Evolutionary conservation across 2,888 invertebrate genomes (phyloP).

Genomic region (Hyles lineata): DNA sequence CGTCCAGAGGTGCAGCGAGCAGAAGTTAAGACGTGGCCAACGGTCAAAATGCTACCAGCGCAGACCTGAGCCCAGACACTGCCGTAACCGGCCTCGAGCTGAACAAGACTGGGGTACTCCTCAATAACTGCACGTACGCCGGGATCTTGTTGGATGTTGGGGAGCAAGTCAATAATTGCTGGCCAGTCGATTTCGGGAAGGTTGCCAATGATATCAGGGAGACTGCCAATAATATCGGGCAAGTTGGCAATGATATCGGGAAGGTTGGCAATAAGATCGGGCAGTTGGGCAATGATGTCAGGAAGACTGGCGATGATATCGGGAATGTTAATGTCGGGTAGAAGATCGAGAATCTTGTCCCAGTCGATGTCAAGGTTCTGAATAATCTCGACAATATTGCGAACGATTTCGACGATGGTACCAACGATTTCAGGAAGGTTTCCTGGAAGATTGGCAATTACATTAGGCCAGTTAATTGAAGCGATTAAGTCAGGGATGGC

Average conservation of each 20-base stretch:
- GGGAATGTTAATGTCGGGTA: conserved; percentile 7
- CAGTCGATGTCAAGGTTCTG: not conserved
- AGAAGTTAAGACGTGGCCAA: conserved; percentile 40
- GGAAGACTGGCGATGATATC: not conserved
- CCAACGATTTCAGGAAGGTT: not conserved
- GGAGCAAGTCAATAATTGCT: conserved; percentile 33
- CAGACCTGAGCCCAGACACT: conserved; percentile 43
- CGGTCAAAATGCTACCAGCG: conserved; percentile 38
- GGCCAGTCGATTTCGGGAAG: conserved; percentile 27
- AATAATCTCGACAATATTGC: not conserved
- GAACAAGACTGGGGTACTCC: not conserved
- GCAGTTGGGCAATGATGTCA: conserved; percentile 2
- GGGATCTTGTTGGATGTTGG: conserved; percentile 34
- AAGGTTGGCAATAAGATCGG: not conserved
- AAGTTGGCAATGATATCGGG: not conserved
- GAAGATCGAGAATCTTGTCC: not conserved
- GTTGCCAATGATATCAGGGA: not conserved
- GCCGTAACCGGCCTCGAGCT: conserved; percentile 3
- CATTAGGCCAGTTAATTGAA: not conserved
- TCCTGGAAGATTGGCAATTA: not conserved
- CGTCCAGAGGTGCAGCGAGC: conserved; percentile 43
- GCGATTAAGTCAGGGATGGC: not conserved
- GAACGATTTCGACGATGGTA: not conserved
- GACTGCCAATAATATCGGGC: not conserved
- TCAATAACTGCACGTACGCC: not conserved